A percentile compares a stretch with the other conserved stretches of the same genome.
Evolutionary conservation across 1,140 invertebrate genomes (phyloP).

Genomic region (Diorhabda carinulata): DNA sequence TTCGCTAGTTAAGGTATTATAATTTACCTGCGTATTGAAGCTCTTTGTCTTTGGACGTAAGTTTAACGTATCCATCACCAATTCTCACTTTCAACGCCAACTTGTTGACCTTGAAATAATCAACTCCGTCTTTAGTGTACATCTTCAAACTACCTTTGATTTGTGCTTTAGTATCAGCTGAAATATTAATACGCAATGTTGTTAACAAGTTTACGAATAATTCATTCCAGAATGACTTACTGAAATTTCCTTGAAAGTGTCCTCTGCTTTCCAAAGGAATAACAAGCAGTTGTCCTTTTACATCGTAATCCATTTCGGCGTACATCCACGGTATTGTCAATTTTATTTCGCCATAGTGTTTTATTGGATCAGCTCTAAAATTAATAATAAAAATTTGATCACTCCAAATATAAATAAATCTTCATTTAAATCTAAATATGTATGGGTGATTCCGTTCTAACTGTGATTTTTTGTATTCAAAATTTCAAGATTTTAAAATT

Average conservation of each 20-base stretch:
- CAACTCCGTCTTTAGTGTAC: constrained; percentile 55
- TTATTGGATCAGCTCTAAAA: constrained; percentile 59
- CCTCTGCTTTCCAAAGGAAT: constrained; percentile 64
- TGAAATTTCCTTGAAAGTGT: constrained; percentile 64
- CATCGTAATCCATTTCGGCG: constrained; percentile 63
- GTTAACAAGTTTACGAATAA: neutral
- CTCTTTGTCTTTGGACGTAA: constrained; percentile 48
- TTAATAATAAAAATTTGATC: constrained; percentile 5
- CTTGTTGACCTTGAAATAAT: constrained; percentile 59
- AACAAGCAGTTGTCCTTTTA: constrained; percentile 60
- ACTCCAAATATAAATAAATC: neutral
- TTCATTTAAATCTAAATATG: too few relatives aligned
- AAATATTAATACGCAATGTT: constrained; percentile 17
- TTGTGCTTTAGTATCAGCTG: constrained; percentile 40
- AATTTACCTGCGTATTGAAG: constrained; percentile 48
- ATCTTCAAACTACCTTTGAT: constrained; percentile 49
- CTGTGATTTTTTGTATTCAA: too few relatives aligned
- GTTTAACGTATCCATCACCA: constrained; percentile 56
- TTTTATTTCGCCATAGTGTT: constrained; percentile 55
- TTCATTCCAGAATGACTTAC: constrained; percentile 52
- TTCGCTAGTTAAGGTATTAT: too few relatives aligned
- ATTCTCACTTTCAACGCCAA: constrained; percentile 59
- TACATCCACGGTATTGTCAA: constrained; percentile 56
- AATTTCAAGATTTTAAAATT: too few relatives aligned
- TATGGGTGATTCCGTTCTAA: too few relatives aligned